Percentiles rank a stretch among this genome's conserved stretches.
phyloP scores from a whole-genome alignment of 2,888 invertebrate genomes.

The Brachynemurus nebulosus region DNA sequence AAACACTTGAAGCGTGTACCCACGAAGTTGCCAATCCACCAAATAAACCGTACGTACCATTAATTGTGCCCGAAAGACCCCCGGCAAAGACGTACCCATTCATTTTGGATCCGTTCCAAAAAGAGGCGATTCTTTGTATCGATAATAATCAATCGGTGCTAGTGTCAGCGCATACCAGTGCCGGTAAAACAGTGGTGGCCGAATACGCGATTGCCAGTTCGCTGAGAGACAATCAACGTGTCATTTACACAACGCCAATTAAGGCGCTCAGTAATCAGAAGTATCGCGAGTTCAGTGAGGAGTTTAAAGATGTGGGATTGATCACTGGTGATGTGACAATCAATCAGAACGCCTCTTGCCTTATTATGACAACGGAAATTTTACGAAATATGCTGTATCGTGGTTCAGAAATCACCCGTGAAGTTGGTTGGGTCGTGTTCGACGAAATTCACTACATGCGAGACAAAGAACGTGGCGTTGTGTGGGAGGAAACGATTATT shows the following conservation, averaged over 20 bases:
- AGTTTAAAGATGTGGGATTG: slow-evolving; percentile 94
- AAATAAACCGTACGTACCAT: slow-evolving; percentile 58
- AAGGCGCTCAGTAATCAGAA: slow-evolving; percentile 99
- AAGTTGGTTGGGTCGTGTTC: slow-evolving; percentile 99
- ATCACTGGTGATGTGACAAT: slow-evolving; percentile 99
- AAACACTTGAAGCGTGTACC: slow-evolving; percentile 83
- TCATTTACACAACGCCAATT: slow-evolving; percentile 99
- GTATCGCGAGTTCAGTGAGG: slow-evolving; percentile 93
- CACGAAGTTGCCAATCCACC: slow-evolving; percentile 95
- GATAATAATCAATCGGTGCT: slow-evolving; percentile 97
- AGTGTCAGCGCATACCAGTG: slow-evolving; percentile 98
- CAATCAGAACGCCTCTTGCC: slow-evolving; percentile 92
- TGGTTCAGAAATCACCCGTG: slow-evolving; percentile 96
- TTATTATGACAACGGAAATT: slow-evolving; percentile 99
- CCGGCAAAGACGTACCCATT: slow-evolving; percentile 92
- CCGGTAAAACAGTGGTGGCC: slow-evolving; percentile 98
- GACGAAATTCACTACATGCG: slow-evolving; percentile 99
- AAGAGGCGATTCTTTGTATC: slow-evolving; percentile 89
- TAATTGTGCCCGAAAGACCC: slow-evolving; percentile 41
- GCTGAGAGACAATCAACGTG: slow-evolving; percentile 84
- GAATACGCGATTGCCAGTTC: slow-evolving; percentile 97
- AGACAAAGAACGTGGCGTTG: slow-evolving; percentile 97
- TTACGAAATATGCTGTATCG: slow-evolving; percentile 95
- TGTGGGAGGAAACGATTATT: slow-evolving; percentile 99
- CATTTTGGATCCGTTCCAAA: slow-evolving; percentile 93